phyloP scores from a whole-genome alignment of 23 tunicate genomes.

The Ascidia mentula region DNA sequence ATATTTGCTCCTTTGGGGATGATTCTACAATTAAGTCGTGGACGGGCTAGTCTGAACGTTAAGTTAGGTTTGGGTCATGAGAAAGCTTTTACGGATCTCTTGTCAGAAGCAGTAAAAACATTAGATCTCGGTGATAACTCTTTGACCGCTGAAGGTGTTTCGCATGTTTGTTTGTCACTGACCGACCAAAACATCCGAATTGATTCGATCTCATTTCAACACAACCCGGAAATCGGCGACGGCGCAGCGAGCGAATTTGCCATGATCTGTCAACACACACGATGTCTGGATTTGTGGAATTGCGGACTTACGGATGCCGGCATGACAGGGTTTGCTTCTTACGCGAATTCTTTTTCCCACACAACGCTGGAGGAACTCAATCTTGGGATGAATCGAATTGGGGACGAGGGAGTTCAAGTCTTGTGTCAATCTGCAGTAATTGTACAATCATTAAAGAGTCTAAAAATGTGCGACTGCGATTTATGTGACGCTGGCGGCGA shows the following conservation, averaged over 20 bases:
- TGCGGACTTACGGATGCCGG: background rate
- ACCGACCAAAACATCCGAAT: background rate
- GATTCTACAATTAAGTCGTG: background rate
- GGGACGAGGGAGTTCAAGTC: background rate
- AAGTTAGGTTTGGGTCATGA: background rate
- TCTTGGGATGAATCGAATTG: background rate
- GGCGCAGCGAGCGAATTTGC: background rate
- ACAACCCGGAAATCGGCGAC: background rate
- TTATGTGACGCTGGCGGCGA: background rate
- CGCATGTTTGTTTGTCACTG: background rate
- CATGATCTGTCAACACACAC: background rate
- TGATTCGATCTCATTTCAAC: background rate
- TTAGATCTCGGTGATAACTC: background rate
- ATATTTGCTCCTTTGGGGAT: background rate
- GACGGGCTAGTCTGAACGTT: background rate
- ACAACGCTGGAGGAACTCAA: background rate
- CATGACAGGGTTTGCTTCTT: background rate
- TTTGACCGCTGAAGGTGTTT: background rate
- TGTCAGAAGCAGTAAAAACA: background rate
- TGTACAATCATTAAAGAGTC: background rate
- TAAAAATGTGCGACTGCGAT: background rate
- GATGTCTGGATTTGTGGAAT: background rate
- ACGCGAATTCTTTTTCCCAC: background rate
- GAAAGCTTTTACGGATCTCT: background rate
- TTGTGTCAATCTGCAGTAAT: background rate